Evolutionary conservation across 35 echinoderm and acorn worm species (phyloP), one percentile per base, ranked within the genome.

Genomic region (Ptychodera flava): DNA sequence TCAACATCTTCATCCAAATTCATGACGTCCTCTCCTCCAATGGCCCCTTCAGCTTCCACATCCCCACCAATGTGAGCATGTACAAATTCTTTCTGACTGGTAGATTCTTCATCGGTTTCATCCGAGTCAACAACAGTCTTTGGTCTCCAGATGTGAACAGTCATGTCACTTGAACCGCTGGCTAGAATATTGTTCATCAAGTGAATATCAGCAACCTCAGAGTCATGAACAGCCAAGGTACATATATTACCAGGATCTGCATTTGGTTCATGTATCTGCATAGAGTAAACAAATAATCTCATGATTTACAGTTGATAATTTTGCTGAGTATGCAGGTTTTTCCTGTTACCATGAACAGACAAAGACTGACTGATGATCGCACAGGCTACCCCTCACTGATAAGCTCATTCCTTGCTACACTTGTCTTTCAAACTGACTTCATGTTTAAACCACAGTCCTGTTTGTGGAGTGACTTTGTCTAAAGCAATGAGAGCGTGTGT

Each of bases 111-210:
- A 22, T 64, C 45, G 6, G 45, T 64, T 64, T 64, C 45, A 64
- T 64, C 45, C 6, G 6, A 12, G 45, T 64, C 45, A 64, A 64
- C 45, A 12, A 22, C 22, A 12, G 45, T 64, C 80, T 91, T 94
- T 79, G 96, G 96, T 77, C 91, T 89, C 96, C 92, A 94, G 33
- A 99, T 94, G 52, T 88, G 88, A n/a, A 91, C 79, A 0, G 90
- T 88, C 0, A 85, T 31, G 78, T 99, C 96, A 30, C 96, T 93
- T 36, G 92, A 80, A 77, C 90, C 92, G 82, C 92, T 92, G 28
- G 92, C 96, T 32, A 99, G 38, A 1, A 99, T 88, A 32, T 85
- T 36, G 37, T 83, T 83, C 28, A 83, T 2, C 16, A 36, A 35
- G 35, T 83, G 35, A 0, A 97, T 80, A 14, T 88, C 82, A 1